Base-by-base conservation (phyloP, 2,113 vertebrate species). In the Cinclus mexicanus region DNA sequence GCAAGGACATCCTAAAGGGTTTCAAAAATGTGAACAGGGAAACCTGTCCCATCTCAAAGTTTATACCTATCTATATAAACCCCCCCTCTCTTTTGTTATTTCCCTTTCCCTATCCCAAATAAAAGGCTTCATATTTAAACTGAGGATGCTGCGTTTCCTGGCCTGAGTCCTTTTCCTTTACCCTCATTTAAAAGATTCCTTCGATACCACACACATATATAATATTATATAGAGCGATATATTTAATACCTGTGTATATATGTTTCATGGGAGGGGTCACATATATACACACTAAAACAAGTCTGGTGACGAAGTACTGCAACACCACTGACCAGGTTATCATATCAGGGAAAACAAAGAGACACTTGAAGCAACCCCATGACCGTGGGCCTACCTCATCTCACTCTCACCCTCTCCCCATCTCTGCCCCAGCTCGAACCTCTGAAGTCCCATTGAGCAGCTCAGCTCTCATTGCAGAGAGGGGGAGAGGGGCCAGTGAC, bases 211-310 rank as follows among this genome's bases (percentile, higher is more conserved):
- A 98, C 97, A 98, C 98, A 95, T 98, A 95, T 98, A 98, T 98
- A 97, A 97, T 98, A 98, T 98, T 98, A 98, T 98, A 98, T 98
- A 98, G 94, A 98, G 98, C 47, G 20, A 98, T 98, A 98, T 98
- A 98, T 98, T 98, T 98, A 98, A 98, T 98, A 98, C 96, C 96
- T 97, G 98, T 98, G 98, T 98, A 98, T 98, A 98, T 98, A 98
- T 98, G 98, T 85, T 97, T 98, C 96, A 97, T 92, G 57, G 97
- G 67, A 95, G 70, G 97, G 97, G 93, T 96, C 71, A 98, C 98
- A 98, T 98, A 98, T 98, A 98, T 98, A 98, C 98, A 98, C 98
- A 97, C 97, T 98, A 95, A 94, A 98, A 98, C 97, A 96, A 98
- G 97, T 98, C 98, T 98, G 98, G 97, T 98, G 98, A 98, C 97